Evolutionary conservation across 2,888 invertebrate species (phyloP).

Genomic region (Polyommatus icarus): DNA sequence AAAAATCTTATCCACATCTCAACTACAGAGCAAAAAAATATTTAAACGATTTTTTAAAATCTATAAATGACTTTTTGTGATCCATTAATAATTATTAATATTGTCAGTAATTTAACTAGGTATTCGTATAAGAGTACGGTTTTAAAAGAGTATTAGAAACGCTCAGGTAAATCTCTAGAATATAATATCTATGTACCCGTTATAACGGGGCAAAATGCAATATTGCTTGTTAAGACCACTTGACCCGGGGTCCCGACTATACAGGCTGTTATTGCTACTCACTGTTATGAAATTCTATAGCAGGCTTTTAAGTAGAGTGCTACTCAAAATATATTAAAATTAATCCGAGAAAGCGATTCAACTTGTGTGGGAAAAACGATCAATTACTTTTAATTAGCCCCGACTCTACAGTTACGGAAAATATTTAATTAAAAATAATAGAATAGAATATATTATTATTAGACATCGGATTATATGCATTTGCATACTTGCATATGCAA

Average conservation of each 20-base stretch:
- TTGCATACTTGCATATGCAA: no score
- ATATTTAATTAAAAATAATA: no score
- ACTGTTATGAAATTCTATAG: slow-evolving; percentile 37
- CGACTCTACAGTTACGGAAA: no score
- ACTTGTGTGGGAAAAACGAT: neutral
- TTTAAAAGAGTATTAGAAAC: neutral
- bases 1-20: no score
- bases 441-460: no score
- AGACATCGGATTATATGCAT: no score
- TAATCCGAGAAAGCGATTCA: slow-evolving; percentile 11
- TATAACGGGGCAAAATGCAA: slow-evolving; percentile 61
- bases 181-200: neutral
- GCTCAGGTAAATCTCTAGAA: slow-evolving; percentile 9
- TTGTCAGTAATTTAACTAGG: no score
- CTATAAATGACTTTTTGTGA: no score
- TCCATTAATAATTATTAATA: no score
- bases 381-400: slow-evolving; percentile 2
- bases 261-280: slow-evolving; percentile 54
- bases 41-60: no score
- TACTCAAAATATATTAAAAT: slow-evolving; percentile 36
- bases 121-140: no score
- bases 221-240: slow-evolving; percentile 74
- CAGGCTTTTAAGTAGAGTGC: slow-evolving; percentile 32
- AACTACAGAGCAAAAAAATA: no score
- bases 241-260: slow-evolving; percentile 57